phyloP scores from a whole-genome alignment of 2,888 invertebrate genomes.

The Chydorus sphaericus region DNA sequence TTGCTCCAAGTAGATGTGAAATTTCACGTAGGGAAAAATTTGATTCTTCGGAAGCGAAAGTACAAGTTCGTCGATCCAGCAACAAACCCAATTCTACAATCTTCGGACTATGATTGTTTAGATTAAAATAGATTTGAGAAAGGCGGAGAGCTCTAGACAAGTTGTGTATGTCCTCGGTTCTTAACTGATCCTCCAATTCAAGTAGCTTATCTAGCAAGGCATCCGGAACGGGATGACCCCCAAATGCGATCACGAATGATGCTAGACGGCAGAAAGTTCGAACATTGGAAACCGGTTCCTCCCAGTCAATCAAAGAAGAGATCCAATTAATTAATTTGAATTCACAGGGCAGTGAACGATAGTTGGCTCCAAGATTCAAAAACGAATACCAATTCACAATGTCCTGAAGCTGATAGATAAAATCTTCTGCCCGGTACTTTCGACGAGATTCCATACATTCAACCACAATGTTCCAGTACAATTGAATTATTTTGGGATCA shows the following conservation, averaged over 20 bases:
- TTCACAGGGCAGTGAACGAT: conserved; percentile 35
- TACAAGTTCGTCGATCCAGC: no score
- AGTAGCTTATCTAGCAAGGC: conserved; percentile 23
- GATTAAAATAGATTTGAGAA: not conserved
- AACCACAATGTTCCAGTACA: conserved; percentile 34
- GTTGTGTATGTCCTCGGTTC: conserved; percentile 27
- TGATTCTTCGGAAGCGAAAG: no score
- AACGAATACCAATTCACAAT: conserved; percentile 35
- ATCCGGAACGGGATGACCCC: conserved; percentile 24
- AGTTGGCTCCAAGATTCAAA: conserved; percentile 37
- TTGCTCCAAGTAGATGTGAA: no score
- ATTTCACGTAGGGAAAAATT: no score
- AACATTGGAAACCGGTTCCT: conserved; percentile 15
- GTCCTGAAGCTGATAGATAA: not conserved
- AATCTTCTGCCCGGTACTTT: not conserved
- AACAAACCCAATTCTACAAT: not conserved
- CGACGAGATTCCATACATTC: conserved; percentile 23
- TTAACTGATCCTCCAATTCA: conserved; percentile 31
- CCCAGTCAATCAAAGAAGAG: conserved; percentile 29
- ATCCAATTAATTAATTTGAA: conserved; percentile 24
- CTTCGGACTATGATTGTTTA: not conserved
- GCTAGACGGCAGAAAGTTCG: conserved; percentile 26
- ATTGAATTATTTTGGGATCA: conserved; percentile 31
- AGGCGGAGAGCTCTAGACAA: no score
- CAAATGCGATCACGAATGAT: conserved; percentile 34